Percentiles rank a stretch among this genome's conserved stretches.
These are phyloP conservation scores for Lithophane leautieri DNA, from an alignment of 2,888 invertebrate species.

Conservation along the genomic window DNA sequence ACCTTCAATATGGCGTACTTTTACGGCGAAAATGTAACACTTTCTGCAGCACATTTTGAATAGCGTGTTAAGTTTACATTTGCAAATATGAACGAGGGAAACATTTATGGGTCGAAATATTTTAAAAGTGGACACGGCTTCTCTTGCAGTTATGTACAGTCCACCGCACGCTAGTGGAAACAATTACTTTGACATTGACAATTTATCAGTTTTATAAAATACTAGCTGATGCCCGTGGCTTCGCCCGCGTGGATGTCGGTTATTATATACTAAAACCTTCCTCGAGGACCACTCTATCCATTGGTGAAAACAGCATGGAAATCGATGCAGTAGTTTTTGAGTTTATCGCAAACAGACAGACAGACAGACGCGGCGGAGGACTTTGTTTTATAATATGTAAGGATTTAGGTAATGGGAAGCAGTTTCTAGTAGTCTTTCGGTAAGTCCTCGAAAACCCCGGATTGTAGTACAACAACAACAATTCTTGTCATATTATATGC, in stretches of 20 bases:
- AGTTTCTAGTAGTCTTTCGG: not conserved
- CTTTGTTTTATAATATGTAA: too few species aligned
- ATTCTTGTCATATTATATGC: not conserved
- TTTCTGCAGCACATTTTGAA: conserved; percentile 19
- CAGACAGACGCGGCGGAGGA: too few species aligned
- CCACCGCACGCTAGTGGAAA: not conserved
- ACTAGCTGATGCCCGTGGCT: too few species aligned
- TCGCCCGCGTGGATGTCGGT: too few species aligned
- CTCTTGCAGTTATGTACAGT: not conserved
- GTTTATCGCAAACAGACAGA: too few species aligned
- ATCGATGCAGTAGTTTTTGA: too few species aligned
- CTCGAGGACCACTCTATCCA: too few species aligned
- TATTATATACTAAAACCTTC: too few species aligned
- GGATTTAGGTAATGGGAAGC: not conserved
- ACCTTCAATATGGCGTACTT: conserved; percentile 26
- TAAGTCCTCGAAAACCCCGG: not conserved
- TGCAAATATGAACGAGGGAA: conserved; percentile 5
- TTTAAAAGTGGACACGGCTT: not conserved
- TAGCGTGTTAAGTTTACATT: conserved; percentile 17
- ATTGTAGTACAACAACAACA: not conserved
- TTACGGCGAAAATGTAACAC: conserved; percentile 20
- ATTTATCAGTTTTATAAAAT: not conserved
- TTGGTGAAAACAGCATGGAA: too few species aligned
- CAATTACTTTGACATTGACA: not conserved
- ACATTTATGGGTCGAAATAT: conserved; percentile 15